phyloP scores from a whole-genome alignment of 2,888 invertebrate genomes.

The Dioctria rufipes region DNA sequence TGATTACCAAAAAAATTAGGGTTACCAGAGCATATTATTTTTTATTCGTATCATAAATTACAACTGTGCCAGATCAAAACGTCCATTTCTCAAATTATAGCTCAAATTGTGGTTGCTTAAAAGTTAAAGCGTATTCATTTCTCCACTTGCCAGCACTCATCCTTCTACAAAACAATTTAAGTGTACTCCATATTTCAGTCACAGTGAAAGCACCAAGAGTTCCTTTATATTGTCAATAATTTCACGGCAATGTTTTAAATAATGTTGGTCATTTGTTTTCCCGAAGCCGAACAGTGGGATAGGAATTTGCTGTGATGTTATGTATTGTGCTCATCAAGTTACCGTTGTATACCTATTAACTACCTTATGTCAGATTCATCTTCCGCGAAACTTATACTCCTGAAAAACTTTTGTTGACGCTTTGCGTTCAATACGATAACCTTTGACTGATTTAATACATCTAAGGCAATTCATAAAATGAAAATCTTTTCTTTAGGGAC shows the following conservation, averaged over 20 bases:
- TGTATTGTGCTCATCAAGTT: slow-evolving; percentile 19
- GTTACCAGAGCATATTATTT: no score
- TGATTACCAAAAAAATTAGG: no score
- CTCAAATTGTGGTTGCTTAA: no score
- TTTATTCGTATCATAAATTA: no score
- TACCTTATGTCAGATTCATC: background rate
- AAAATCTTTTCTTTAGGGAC: slow-evolving; percentile 23
- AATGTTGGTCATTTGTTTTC: slow-evolving; percentile 26
- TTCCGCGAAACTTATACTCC: slow-evolving; percentile 7
- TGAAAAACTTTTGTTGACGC: slow-evolving; percentile 34
- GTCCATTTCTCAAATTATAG: no score
- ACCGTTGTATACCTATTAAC: slow-evolving; percentile 18
- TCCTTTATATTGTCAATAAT: slow-evolving; percentile 13
- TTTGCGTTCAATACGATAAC: slow-evolving; percentile 35
- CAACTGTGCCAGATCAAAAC: no score
- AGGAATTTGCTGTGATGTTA: background rate
- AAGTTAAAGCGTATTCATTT: background rate
- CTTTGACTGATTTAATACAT: slow-evolving; percentile 50
- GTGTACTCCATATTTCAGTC: background rate
- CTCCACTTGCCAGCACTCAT: background rate
- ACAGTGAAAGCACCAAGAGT: slow-evolving; percentile 25
- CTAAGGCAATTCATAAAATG: slow-evolving; percentile 41
- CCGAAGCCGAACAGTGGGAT: background rate
- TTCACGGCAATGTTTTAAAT: slow-evolving; percentile 21
- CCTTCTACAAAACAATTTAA: no score